Percentiles rank a stretch among this genome's conserved stretches.
Conservation (phyloP, 2,888 invertebrate genomes). For the Trachelus troglodyta region DNA sequence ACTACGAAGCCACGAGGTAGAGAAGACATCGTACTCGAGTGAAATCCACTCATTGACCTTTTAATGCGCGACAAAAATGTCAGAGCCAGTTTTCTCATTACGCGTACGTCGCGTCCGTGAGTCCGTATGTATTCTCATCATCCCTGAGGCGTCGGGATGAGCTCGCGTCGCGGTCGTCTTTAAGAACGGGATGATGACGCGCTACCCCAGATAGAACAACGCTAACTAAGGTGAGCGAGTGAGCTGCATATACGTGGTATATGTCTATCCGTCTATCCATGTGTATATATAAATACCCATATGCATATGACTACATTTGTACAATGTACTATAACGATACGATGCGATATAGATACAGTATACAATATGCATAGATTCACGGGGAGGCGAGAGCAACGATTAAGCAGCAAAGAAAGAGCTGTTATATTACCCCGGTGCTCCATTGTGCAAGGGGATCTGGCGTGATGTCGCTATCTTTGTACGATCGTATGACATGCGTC, state of each 20-base stretch:
- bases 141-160: background rate
- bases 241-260: background rate
- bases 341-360: background rate
- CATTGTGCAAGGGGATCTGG: slow-evolving; percentile 55
- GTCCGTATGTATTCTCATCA: background rate
- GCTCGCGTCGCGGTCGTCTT: background rate
- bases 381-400: slow-evolving; percentile 62
- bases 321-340: background rate
- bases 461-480: slow-evolving; percentile 71
- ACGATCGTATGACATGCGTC: slow-evolving; percentile 76
- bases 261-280: background rate
- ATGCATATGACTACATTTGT: background rate
- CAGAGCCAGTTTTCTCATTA: slow-evolving; percentile 52
- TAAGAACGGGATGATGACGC: background rate
- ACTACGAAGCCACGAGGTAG: background rate
- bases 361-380: slow-evolving; percentile 6
- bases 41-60: slow-evolving; percentile 65
- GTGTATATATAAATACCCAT: background rate
- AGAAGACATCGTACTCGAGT: slow-evolving; percentile 43
- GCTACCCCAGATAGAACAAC: background rate
- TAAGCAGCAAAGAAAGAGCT: slow-evolving; percentile 63
- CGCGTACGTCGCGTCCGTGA: slow-evolving; percentile 8
- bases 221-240: background rate
- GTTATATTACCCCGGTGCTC: slow-evolving; percentile 55
- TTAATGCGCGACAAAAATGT: slow-evolving; percentile 51